These are phyloP conservation scores for Tangara arthus DNA, from an alignment of 2,797 vertebrate genomes.

Conservation along the genomic window DNA sequence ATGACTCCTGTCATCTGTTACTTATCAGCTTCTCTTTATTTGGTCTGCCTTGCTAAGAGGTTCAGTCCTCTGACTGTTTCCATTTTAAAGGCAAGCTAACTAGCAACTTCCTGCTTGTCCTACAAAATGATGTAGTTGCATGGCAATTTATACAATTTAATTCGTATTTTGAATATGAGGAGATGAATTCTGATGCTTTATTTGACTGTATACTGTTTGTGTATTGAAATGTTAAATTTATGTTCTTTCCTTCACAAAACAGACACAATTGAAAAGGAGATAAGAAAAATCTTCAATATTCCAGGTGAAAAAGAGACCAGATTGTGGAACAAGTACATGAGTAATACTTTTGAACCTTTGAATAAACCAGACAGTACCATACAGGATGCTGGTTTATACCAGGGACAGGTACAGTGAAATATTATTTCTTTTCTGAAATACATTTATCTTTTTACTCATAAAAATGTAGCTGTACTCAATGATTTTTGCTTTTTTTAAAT, in stretches of 20 bases:
- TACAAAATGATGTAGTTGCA: background rate
- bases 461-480: background rate
- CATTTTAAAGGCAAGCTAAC: background rate
- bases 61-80: background rate
- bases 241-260: slow-evolving; percentile 60
- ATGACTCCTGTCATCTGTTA: background rate
- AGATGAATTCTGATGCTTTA: background rate
- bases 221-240: background rate
- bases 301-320: slow-evolving; percentile 96
- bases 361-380: slow-evolving; percentile 98
- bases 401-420: slow-evolving; percentile 88
- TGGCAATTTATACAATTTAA: background rate
- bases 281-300: slow-evolving; percentile 97
- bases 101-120: background rate
- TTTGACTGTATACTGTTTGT: background rate
- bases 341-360: slow-evolving; percentile 97
- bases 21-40: background rate
- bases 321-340: slow-evolving; percentile 99
- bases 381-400: slow-evolving; percentile 96
- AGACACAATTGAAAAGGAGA: slow-evolving; percentile 98
- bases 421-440: background rate
- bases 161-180: background rate
- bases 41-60: background rate
- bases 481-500: background rate
- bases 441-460: fast-evolving